phyloP scores from a whole-genome alignment of 2,113 vertebrate genomes.

The Acrocephalus arundinaceus region DNA sequence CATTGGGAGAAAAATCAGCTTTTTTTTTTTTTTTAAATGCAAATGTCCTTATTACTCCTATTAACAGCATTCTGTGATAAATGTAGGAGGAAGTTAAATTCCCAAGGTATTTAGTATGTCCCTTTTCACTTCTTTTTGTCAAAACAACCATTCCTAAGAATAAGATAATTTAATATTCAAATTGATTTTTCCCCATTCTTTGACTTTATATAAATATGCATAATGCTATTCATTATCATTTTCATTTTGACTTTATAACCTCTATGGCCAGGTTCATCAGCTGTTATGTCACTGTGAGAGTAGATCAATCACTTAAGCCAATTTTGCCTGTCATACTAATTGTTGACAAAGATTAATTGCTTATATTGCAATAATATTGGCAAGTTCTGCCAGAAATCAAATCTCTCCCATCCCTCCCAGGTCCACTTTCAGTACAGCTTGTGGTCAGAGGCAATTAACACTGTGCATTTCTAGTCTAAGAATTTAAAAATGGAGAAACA shows the following conservation, averaged over 20 bases:
- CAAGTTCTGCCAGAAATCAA: background rate
- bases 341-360: conserved; percentile 41
- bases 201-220: background rate
- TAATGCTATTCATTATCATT: background rate
- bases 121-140: background rate
- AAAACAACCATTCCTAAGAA: background rate
- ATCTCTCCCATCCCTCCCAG: background rate
- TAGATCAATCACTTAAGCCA: conserved; percentile 50
- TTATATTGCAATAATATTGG: background rate
- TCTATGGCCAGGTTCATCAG: background rate
- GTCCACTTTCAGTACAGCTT: background rate
- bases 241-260: conserved; percentile 4
- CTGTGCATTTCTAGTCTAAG: background rate
- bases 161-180: background rate
- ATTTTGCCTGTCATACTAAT: conserved; percentile 35
- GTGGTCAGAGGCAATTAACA: background rate
- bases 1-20: background rate
- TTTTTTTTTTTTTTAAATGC: background rate
- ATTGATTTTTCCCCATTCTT: background rate
- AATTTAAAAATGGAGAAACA: background rate
- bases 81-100: background rate
- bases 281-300: background rate
- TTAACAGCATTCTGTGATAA: background rate
- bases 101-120: background rate
- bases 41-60: background rate